These are phyloP conservation scores for Anseranas semipalmata DNA, from an alignment of 2,113 vertebrate species.

Conservation along the genomic window DNA sequence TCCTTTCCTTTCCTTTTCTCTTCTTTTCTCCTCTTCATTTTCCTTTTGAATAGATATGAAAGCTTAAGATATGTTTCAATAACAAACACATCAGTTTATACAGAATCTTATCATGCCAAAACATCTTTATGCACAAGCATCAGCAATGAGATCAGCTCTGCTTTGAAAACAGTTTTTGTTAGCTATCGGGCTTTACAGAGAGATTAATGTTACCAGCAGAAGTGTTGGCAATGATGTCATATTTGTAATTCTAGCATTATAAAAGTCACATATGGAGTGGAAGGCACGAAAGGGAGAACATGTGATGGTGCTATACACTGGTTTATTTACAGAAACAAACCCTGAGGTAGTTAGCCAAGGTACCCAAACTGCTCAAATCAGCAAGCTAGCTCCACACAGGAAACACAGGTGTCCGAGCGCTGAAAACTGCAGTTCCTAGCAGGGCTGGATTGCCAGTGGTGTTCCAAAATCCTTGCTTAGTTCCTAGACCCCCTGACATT, in stretches of 20 bases:
- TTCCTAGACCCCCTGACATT: neutral
- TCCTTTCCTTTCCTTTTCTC: neutral
- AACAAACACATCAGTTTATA: neutral
- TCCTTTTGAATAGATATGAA: neutral
- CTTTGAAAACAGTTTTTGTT: conserved; percentile 47
- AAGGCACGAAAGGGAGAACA: neutral
- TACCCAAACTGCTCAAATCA: neutral
- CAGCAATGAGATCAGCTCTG: conserved; percentile 22
- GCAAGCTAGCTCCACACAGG: neutral
- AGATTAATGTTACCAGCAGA: neutral
- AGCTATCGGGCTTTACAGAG: neutral
- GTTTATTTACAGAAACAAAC: neutral
- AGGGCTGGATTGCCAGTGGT: fast-evolving
- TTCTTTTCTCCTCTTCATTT: neutral
- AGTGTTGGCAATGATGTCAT: neutral
- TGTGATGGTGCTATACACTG: fast-evolving
- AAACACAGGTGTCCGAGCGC: neutral
- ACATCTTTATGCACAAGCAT: conserved; percentile 22
- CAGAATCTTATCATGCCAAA: neutral
- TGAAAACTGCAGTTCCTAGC: neutral
- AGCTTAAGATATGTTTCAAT: neutral
- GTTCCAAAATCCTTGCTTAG: neutral
- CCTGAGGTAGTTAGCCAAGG: neutral
- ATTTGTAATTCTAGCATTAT: neutral
- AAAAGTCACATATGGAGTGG: neutral